Base-by-base conservation (phyloP, 2,888 invertebrate genomes). In the Acrocera orbiculus region DNA sequence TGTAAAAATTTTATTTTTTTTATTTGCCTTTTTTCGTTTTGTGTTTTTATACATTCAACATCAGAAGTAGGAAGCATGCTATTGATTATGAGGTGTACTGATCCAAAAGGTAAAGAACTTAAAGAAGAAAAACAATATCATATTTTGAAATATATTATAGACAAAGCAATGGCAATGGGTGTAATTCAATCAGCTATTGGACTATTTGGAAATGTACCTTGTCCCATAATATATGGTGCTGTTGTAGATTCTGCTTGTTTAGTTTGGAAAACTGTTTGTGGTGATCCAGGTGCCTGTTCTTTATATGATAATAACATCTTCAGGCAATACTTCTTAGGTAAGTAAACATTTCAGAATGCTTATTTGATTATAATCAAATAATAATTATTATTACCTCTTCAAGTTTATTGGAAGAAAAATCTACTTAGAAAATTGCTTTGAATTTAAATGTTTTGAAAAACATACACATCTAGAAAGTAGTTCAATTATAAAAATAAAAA, bases 131-230 rank as follows among this genome's bases (percentile, higher is more conserved):
- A 15, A 4, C 16, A 14, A 9, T 22, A 9, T 7, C 22, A 22
- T 2, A 8, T 5, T 16, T 28, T 16, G 10, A 13, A 16, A 7
- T 19, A 17, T 16, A 16, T 10, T 29, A 6, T 52, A 65, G 89
- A 90, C 55, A 90, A 90, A 59, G 86, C 89, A 34, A 87, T 90
- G 87, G 90, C 89, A 39, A 71, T 90, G 61, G 89, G 89, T 17
- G 74, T 90, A 51, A 87, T 89, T 53, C 86, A 87, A 58, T 87
- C 87, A 61, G 87, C 89, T 36, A 87, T 89, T 43, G 89, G 89
- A 37, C 68, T 89, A 44, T 87, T 90, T 62, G 89, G 86, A 46
- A 90, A 89, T 62, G 87, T 90, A 51, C 90, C 89, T 46, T 90
- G 90, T 59, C 87, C 89, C n/a, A 85, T 89, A 46, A 74, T 90